phyloP scores from a whole-genome alignment of 2,113 vertebrate species.

The Delphinus delphis region DNA sequence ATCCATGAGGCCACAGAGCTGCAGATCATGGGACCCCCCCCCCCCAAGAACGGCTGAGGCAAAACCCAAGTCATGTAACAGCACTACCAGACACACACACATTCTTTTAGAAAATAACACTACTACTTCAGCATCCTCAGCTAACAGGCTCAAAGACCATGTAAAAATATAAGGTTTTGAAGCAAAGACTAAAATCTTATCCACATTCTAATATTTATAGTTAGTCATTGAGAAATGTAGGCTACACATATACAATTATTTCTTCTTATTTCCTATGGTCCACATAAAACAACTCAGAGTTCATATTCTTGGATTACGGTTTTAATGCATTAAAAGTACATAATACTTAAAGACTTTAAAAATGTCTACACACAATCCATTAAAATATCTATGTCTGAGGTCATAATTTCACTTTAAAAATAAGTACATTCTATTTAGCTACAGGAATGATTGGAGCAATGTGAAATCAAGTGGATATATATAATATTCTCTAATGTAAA shows the following conservation, averaged over 20 bases:
- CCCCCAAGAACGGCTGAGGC: neutral
- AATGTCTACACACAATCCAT: neutral
- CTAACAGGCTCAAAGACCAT: neutral
- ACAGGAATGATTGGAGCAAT: neutral
- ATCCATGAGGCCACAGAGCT: neutral
- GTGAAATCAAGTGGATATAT: neutral
- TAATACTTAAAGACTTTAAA: neutral
- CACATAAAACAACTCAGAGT: neutral
- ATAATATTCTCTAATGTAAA: neutral
- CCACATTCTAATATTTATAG: neutral
- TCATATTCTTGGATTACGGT: neutral
- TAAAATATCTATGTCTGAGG: neutral
- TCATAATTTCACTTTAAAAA: neutral
- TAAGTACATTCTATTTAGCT: neutral
- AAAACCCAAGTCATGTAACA: neutral
- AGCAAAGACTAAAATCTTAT: neutral
- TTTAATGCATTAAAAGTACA: neutral
- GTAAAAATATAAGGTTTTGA: neutral
- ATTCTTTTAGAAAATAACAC: constrained; percentile 24
- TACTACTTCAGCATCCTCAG: neutral
- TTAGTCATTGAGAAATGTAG: neutral
- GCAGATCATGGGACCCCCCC: neutral
- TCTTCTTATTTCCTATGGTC: neutral
- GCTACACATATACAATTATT: neutral
- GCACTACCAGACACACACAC: neutral